phyloP scores from a whole-genome alignment of 1,140 invertebrate genomes.

The Glossosoma conforme region DNA sequence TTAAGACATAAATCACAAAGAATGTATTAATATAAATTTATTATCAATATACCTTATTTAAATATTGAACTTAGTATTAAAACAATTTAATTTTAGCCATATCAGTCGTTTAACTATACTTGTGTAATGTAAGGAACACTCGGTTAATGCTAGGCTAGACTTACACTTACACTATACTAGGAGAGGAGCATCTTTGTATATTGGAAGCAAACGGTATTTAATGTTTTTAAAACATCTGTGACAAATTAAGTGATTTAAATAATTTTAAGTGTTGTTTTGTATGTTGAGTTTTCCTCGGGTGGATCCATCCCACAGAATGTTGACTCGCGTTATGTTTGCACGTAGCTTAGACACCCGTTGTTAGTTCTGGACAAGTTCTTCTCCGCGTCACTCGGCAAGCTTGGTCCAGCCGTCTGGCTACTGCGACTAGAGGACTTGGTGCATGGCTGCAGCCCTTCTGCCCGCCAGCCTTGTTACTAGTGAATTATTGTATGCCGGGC shows the following conservation, averaged over 20 bases:
- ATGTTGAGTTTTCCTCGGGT: constrained; percentile 15
- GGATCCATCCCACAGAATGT: neutral
- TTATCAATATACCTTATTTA: constrained; percentile 33
- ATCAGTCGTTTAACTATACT: constrained; percentile 40
- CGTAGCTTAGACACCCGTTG: no score
- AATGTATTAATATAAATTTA: constrained; percentile 32
- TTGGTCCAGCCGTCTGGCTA: no score
- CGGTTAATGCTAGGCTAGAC: constrained; percentile 16
- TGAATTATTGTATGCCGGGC: no score
- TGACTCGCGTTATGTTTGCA: constrained; percentile 12
- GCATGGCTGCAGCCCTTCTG: no score
- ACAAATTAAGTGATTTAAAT: constrained; percentile 25
- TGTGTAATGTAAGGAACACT: constrained; percentile 24
- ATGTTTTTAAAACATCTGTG: constrained; percentile 28
- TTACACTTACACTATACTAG: constrained; percentile 10
- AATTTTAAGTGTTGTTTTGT: constrained; percentile 29
- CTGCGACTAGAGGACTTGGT: no score
- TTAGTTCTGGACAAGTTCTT: no score
- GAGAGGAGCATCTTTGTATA: constrained; percentile 4
- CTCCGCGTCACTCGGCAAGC: no score
- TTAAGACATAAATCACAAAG: constrained; percentile 45
- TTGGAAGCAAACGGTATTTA: neutral
- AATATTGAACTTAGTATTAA: constrained; percentile 26
- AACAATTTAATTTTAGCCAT: constrained; percentile 53
- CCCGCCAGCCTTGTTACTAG: no score